These are phyloP conservation scores for Samia ricini DNA, from an alignment of 1,140 invertebrate genomes.

Conservation along the genomic window DNA sequence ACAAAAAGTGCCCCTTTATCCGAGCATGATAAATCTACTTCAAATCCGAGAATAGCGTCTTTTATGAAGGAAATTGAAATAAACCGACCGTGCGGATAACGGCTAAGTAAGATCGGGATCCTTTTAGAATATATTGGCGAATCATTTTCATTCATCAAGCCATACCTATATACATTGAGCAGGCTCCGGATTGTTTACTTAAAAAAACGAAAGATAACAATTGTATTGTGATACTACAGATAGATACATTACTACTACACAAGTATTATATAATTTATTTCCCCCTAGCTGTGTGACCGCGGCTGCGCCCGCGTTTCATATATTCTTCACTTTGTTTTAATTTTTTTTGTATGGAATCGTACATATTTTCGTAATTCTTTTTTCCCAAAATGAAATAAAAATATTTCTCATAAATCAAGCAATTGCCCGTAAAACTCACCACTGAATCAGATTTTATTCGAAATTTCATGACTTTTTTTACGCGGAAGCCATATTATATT, in stretches of 20 bases:
- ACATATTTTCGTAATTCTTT: no score
- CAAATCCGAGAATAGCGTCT: constrained; percentile 77
- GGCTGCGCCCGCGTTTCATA: no score
- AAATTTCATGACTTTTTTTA: no score
- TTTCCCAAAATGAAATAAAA: no score
- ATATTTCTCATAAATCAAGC: no score
- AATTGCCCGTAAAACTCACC: no score
- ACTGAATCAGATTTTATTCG: no score
- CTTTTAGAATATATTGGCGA: constrained; percentile 73
- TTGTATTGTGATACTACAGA: background rate
- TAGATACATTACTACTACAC: background rate
- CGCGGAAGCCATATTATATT: no score
- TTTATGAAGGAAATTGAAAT: constrained; percentile 78
- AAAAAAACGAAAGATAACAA: background rate
- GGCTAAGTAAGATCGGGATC: constrained; percentile 75
- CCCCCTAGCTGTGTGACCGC: no score
- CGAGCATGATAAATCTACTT: constrained; percentile 78
- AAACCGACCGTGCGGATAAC: constrained; percentile 77
- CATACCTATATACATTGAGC: constrained; percentile 1
- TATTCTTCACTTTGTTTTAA: no score
- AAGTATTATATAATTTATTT: background rate
- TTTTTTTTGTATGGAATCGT: no score
- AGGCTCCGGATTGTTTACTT: background rate
- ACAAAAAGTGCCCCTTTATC: constrained; percentile 77
- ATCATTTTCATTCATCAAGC: constrained; percentile 72